Conservation (phyloP, 1,140 invertebrate genomes). For the Tetramorium alpestre region DNA sequence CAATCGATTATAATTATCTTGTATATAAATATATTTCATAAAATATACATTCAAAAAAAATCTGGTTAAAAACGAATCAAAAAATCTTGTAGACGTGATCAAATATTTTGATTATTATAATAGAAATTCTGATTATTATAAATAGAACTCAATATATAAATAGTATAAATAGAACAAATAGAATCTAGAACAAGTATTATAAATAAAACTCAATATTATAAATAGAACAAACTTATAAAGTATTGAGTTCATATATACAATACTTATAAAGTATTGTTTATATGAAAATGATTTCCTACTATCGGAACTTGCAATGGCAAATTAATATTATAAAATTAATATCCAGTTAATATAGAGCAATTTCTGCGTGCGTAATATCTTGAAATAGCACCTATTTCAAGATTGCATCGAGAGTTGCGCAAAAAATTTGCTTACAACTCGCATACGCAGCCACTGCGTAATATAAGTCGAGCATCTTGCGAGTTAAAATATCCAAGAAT, state of each 20-base stretch:
- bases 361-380: neutral
- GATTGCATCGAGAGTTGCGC: neutral
- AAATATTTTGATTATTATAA: no score
- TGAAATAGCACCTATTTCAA: neutral
- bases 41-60: no score
- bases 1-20: neutral
- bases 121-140: no score
- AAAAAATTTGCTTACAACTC: constrained; percentile 4
- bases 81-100: no score
- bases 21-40: neutral
- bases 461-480: neutral
- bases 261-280: no score
- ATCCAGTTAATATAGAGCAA: neutral
- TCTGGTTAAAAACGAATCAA: no score
- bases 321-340: neutral
- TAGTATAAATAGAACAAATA: no score
- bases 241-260: no score
- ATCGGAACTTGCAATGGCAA: neutral
- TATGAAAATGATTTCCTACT: neutral
- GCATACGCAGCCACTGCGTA: neutral
- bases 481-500: neutral
- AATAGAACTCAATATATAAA: no score
- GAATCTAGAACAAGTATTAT: no score
- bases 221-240: no score
- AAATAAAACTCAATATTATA: no score